Conservation (phyloP, 2,113 vertebrate genomes). For the Odontophorus gujanensis region DNA sequence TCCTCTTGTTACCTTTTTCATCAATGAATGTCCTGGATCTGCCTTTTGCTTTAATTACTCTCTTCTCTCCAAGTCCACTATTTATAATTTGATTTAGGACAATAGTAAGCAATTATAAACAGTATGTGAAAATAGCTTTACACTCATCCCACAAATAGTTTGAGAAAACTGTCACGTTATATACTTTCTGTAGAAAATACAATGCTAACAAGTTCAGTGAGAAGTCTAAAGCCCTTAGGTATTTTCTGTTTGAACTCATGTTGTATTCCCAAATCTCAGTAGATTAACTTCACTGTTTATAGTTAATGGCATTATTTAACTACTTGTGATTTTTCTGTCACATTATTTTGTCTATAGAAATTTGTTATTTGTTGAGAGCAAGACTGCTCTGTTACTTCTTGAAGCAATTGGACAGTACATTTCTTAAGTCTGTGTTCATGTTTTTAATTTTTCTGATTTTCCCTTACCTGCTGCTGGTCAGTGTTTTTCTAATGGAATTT, state of each 20-base stretch:
- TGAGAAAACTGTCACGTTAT: neutral
- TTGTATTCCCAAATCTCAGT: neutral
- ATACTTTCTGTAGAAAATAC: neutral
- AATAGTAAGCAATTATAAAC: neutral
- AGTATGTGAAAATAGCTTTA: neutral
- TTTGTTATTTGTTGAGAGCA: neutral
- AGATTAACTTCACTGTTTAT: neutral
- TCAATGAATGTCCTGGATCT: too few species aligned
- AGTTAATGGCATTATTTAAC: neutral
- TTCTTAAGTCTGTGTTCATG: neutral
- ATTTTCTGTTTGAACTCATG: neutral
- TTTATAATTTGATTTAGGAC: neutral
- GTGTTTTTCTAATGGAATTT: neutral
- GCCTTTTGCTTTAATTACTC: too few species aligned
- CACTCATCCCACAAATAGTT: fast-evolving
- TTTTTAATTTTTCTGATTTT: neutral
- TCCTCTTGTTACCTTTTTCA: too few species aligned
- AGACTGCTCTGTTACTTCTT: neutral
- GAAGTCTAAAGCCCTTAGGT: neutral
- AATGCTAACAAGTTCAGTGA: neutral
- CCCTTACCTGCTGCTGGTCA: neutral
- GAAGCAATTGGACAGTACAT: neutral
- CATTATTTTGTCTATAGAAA: neutral
- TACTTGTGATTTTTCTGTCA: neutral
- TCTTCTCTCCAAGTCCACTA: neutral